phyloP scores from a whole-genome alignment of 2,113 vertebrate genomes.

The Cyphotilapia sp. region DNA sequence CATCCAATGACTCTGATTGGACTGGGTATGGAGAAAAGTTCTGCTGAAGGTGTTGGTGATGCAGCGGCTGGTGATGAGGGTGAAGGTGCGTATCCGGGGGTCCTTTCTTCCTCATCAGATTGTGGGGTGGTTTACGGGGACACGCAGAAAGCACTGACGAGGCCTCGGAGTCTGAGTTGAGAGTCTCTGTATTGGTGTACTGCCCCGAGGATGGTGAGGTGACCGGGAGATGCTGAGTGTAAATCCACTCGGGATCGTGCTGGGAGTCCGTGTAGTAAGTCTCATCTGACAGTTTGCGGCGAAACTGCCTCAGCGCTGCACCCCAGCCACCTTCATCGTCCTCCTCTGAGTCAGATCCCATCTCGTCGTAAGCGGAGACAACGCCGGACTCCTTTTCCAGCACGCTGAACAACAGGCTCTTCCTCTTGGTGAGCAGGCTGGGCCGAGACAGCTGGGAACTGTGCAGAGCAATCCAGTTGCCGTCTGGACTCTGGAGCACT shows the following conservation, averaged over 20 bases:
- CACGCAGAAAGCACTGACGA: constrained; percentile 75
- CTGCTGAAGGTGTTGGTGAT: constrained; percentile 45
- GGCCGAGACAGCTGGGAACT: constrained; percentile 73
- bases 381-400: constrained; percentile 82
- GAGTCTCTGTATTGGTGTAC: constrained; percentile 81
- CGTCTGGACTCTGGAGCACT: constrained; percentile 86
- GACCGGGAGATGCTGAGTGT: constrained; percentile 68
- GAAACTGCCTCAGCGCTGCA: constrained; percentile 56
- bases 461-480: constrained; percentile 92
- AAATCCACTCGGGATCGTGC: constrained; percentile 73
- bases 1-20: constrained; percentile 74
- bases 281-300: constrained; percentile 65
- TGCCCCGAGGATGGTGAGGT: constrained; percentile 78
- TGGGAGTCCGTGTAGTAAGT: constrained; percentile 74
- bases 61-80: constrained; percentile 41
- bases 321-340: constrained; percentile 67
- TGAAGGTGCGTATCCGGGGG: constrained; percentile 38
- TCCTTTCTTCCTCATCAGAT: constrained; percentile 71
- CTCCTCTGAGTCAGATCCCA: constrained; percentile 82
- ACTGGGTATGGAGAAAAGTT: constrained; percentile 32
- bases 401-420: constrained; percentile 81
- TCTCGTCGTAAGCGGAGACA: constrained; percentile 85
- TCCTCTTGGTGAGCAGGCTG: constrained; percentile 83
- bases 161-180: constrained; percentile 85
- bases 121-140: constrained; percentile 53